These are phyloP conservation scores for Diarsia rubi DNA, from an alignment of 2,888 invertebrate genomes.

Conservation along the genomic window DNA sequence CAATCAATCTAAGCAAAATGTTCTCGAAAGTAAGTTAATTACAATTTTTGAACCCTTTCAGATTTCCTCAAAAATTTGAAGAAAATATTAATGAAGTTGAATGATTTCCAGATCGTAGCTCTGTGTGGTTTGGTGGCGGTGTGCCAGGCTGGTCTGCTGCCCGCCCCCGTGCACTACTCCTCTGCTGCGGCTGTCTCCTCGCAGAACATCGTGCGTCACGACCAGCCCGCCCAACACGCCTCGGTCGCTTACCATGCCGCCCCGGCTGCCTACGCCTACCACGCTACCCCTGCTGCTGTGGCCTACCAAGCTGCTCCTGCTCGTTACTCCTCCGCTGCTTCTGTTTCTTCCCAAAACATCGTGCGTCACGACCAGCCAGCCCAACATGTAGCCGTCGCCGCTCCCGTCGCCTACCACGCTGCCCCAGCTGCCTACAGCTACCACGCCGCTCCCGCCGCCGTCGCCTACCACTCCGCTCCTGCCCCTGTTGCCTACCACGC, in stretches of 20 bases:
- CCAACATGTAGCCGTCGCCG: constrained; percentile 64
- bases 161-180: constrained; percentile 78
- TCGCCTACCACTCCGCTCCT: constrained; percentile 36
- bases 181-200: constrained; percentile 79
- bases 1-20: constrained; percentile 56
- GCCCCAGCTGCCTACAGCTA: constrained; percentile 61
- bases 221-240: constrained; percentile 68
- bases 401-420: constrained; percentile 57
- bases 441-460: constrained; percentile 46
- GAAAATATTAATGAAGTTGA: not conserved
- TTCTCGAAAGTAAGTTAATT: constrained; percentile 64
- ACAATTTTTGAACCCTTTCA: not conserved
- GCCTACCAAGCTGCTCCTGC: constrained; percentile 72
- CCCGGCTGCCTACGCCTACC: constrained; percentile 28
- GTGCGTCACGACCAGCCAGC: constrained; percentile 75
- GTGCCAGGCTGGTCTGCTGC: constrained; percentile 72
- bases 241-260: constrained; percentile 40
- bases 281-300: constrained; percentile 42
- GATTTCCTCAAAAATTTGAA: not conserved
- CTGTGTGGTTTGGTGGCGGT: constrained; percentile 74
- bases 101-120: constrained; percentile 62
- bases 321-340: constrained; percentile 76
- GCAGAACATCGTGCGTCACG: constrained; percentile 80
- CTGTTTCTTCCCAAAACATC: constrained; percentile 77
- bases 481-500: constrained; percentile 57